Conservation (phyloP, 2,113 vertebrate genomes). For the Cacatua alba region DNA sequence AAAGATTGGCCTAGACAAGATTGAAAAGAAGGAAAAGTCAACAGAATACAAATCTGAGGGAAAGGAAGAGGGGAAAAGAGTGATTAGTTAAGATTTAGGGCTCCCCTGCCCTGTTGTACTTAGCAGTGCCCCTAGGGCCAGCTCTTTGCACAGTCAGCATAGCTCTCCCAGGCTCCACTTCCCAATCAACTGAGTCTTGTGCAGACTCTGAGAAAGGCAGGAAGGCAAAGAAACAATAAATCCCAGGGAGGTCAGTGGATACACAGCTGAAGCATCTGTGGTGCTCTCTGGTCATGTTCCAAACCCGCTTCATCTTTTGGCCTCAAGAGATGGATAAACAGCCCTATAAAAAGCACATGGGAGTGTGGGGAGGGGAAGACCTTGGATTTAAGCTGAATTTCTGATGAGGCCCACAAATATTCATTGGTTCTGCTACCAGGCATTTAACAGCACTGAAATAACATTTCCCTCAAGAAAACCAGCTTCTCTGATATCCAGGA, state of each 20-base stretch:
- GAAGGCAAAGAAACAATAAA: conserved; percentile 45
- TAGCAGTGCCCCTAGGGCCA: not conserved
- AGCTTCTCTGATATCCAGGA: not conserved
- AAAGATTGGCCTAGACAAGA: not conserved
- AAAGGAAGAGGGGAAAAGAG: not conserved
- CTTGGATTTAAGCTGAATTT: conserved; percentile 30
- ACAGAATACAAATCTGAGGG: not conserved
- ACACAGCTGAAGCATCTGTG: not conserved
- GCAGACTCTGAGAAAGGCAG: conserved; percentile 2
- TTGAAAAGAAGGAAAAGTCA: not conserved
- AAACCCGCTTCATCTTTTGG: not conserved
- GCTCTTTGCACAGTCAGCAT: not conserved
- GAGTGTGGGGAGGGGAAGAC: conserved; percentile 21
- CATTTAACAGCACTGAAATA: not conserved
- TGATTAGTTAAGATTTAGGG: not conserved
- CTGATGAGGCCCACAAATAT: not conserved
- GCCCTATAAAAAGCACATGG: conserved; percentile 48
- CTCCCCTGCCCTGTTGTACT: not conserved
- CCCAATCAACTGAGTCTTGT: not conserved
- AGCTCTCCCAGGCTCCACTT: not conserved
- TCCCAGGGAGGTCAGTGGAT: conserved; percentile 17
- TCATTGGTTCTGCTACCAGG: not conserved
- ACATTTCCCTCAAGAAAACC: not conserved
- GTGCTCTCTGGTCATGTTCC: conserved; percentile 36
- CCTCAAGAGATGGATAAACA: conserved; percentile 22